phyloP scores from a whole-genome alignment of 2,888 invertebrate genomes.

The Spisula solida region DNA sequence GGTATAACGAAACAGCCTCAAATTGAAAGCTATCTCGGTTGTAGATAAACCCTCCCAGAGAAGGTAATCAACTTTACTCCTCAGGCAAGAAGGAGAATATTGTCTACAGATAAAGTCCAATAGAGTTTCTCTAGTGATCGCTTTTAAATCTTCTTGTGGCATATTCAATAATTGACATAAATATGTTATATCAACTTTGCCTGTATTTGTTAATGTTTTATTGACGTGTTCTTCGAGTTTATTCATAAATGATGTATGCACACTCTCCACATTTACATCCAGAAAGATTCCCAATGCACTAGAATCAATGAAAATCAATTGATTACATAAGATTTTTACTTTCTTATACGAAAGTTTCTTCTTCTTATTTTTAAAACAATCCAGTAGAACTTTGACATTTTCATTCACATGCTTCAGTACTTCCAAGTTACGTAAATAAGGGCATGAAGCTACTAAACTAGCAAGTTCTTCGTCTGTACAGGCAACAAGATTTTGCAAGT shows the following conservation, averaged over 20 bases:
- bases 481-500: background rate
- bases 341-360: background rate
- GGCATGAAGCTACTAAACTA: background rate
- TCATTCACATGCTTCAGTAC: background rate
- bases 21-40: constrained; percentile 26
- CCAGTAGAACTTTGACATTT: background rate
- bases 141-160: background rate
- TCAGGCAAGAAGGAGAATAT: background rate
- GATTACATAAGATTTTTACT: background rate
- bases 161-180: background rate
- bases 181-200: background rate
- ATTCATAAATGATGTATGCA: too few species aligned
- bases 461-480: constrained; percentile 24
- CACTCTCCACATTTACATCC: background rate
- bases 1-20: background rate
- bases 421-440: constrained; percentile 12
- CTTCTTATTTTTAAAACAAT: background rate
- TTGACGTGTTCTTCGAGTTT: background rate
- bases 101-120: background rate
- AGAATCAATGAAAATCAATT: background rate
- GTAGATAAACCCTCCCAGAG: constrained; percentile 7
- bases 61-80: constrained; percentile 30
- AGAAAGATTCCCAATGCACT: background rate
- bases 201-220: background rate
- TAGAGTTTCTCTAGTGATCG: background rate